Conservation (phyloP, 2,113 vertebrate species). For the Recurvirostra avosetta region DNA sequence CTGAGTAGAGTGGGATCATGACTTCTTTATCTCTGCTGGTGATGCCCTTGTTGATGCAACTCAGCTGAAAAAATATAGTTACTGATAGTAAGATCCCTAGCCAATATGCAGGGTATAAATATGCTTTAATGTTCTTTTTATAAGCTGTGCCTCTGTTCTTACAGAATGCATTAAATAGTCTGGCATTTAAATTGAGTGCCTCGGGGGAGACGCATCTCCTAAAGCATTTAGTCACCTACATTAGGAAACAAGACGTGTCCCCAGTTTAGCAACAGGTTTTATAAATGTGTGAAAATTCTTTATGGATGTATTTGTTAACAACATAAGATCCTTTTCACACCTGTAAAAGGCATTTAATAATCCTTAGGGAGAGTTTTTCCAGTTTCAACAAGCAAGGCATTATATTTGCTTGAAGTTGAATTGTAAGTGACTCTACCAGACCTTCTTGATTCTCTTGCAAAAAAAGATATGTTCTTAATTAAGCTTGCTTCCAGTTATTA, state of each 20-base stretch:
- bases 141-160: neutral
- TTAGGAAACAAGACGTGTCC: neutral
- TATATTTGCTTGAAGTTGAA: neutral
- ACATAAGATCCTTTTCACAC: slow-evolving; percentile 12
- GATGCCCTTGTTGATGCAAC: neutral
- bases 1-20: neutral
- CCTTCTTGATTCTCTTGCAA: neutral
- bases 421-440: neutral
- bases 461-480: neutral
- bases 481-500: neutral
- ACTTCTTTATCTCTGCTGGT: neutral
- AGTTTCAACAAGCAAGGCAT: neutral
- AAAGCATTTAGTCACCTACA: neutral
- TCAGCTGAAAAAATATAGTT: neutral
- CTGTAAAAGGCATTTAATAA: slow-evolving; percentile 33
- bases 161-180: slow-evolving; percentile 19
- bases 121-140: slow-evolving; percentile 6
- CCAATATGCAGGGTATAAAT: neutral
- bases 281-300: slow-evolving; percentile 42
- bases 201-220: neutral
- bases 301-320: slow-evolving; percentile 43
- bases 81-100: neutral
- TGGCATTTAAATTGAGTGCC: slow-evolving; percentile 23
- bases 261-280: slow-evolving; percentile 1
- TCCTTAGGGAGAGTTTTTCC: neutral